These are phyloP conservation scores for Turnix velox DNA, from an alignment of 2,113 vertebrate species.

Conservation along the genomic window DNA sequence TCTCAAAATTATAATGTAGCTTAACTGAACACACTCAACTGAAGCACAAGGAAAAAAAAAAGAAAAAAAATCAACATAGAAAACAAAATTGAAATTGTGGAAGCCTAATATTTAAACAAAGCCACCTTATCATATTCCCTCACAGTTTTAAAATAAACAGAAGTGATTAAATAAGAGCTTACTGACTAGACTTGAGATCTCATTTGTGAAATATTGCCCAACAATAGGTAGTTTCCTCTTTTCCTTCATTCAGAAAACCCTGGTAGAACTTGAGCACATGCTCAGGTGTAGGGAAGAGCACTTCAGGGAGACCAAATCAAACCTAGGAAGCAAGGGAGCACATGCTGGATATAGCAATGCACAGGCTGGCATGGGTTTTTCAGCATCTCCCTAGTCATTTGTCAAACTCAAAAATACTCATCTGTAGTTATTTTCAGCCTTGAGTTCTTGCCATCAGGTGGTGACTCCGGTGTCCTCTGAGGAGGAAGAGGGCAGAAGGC, in stretches of 20 bases:
- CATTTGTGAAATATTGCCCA: not conserved
- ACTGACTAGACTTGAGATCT: not conserved
- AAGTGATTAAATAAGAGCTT: not conserved
- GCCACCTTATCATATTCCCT: not conserved
- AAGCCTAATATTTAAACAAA: not conserved
- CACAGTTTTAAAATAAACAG: not conserved
- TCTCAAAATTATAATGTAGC: not conserved
- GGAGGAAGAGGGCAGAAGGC: not conserved
- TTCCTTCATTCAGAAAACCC: not conserved
- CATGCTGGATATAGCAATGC: rapidly evolving
- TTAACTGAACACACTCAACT: not conserved
- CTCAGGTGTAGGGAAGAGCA: not conserved
- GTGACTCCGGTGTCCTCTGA: not conserved
- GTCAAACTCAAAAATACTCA: not conserved
- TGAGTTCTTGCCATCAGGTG: rapidly evolving
- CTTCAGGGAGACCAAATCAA: not conserved
- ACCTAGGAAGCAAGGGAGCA: not conserved
- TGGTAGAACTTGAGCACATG: not conserved
- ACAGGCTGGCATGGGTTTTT: not conserved
- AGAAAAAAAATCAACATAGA: not conserved
- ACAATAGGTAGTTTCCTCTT: not conserved
- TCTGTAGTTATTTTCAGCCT: not conserved
- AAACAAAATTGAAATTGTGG: not conserved
- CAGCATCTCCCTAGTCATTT: not conserved
- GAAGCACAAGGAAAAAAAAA: not conserved